Base-by-base conservation (phyloP, 2,797 vertebrate species). In the Glyptemys insculpta region DNA sequence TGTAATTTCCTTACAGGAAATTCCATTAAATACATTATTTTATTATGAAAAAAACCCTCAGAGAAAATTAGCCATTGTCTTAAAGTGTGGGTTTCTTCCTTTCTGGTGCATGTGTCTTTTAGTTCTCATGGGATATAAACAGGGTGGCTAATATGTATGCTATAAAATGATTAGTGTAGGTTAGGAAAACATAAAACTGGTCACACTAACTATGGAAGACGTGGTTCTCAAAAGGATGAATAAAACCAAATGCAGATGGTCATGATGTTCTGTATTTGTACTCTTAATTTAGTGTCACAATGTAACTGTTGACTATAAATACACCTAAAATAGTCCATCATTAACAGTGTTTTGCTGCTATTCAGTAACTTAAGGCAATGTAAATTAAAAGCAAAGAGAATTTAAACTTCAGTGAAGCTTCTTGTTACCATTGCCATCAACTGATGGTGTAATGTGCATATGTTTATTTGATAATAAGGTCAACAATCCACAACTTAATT, bases 1-100 rank as follows among this genome's bases (percentile, higher is more conserved):
- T 96, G 87, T 95, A 90, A 96, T 98, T 97, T 97, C 91, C 81
- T 96, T 96, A 91, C 84, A 97, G 93, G 91, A 97, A 97, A 96
- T 97, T 78, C 92, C 86, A 96, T 98, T 97, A 92, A 95, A 96
- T 83, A 79, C 86, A 89, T 95, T 97, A 94, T 90, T 97, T 94
- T 96, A 86, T 89, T 88, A 91, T 88, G 87, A 65, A 47, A 9
- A 41, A 81, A 79, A 72, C 49, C 91, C 44, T 0, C 1, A n/a
- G 87, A 81, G 84, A 88, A 95, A 91, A 95, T 85, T 88, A 88
- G 85, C 29, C 53, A 85, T 97, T 94, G 88, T 96, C 81, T 94
- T 85, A 54, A 86, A 91, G 82, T 62, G 79, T 85, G 52, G 54
- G 92, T 90, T 82, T 88, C 21, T 87, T 52, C 50, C 93, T 88